Evolutionary conservation across 2,888 invertebrate genomes (phyloP).

Genomic region (Bugula neritina): DNA sequence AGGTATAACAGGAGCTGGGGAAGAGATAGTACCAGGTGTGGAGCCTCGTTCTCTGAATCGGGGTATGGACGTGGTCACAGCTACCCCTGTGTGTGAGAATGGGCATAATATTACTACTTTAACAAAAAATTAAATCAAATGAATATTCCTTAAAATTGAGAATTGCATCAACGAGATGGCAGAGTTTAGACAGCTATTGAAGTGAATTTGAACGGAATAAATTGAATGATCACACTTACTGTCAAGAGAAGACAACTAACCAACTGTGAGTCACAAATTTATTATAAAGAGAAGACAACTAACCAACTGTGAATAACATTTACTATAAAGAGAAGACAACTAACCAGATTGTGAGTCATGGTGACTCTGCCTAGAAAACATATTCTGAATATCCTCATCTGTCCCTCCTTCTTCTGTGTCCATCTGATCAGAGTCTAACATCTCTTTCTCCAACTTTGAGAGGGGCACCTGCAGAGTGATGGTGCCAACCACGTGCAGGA

Average conservation of each 20-base stretch:
- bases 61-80: background rate
- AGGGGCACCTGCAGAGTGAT: background rate
- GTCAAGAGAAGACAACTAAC: too few relatives aligned
- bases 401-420: background rate
- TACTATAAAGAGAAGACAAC: background rate
- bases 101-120: too few relatives aligned
- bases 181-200: too few relatives aligned
- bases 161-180: too few relatives aligned
- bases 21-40: background rate
- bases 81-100: background rate
- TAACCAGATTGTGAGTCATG: background rate
- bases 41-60: slow-evolving; percentile 1
- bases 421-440: background rate
- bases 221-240: too few relatives aligned
- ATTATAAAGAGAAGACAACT: too few relatives aligned
- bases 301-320: too few relatives aligned
- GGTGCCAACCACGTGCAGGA: background rate
- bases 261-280: too few relatives aligned
- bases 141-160: too few relatives aligned
- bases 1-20: slow-evolving; percentile 2
- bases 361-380: slow-evolving; percentile 6
- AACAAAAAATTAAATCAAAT: too few relatives aligned
- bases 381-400: slow-evolving; percentile 12
- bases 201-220: too few relatives aligned
- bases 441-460: background rate